phyloP scores from a whole-genome alignment of 1,140 invertebrate species.

The Manduca sexta region DNA sequence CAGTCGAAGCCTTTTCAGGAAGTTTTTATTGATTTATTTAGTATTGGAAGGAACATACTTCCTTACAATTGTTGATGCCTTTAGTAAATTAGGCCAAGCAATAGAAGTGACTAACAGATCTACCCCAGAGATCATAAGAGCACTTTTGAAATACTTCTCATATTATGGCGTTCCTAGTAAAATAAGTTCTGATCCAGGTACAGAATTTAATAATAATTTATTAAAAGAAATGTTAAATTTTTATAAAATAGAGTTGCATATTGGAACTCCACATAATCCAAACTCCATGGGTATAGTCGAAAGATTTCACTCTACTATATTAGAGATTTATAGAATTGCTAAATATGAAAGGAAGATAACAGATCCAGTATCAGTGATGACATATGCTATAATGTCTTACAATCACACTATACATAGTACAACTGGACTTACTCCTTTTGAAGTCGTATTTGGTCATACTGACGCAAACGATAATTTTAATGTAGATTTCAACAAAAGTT shows the following conservation, averaged over 20 bases:
- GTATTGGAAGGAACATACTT: constrained; percentile 14
- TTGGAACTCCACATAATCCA: constrained; percentile 21
- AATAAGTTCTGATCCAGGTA: constrained; percentile 11
- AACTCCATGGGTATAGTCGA: constrained; percentile 23
- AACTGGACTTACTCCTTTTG: constrained; percentile 24
- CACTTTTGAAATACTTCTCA: constrained; percentile 23
- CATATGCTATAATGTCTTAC: constrained; percentile 26
- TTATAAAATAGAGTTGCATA: constrained; percentile 20
- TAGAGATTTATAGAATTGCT: constrained; percentile 25
- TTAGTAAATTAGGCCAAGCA: constrained; percentile 25
- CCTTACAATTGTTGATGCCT: constrained; percentile 17
- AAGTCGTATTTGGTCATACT: constrained; percentile 32
- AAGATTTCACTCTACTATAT: constrained; percentile 25
- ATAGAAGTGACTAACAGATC: constrained; percentile 13
- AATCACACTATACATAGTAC: constrained; percentile 24
- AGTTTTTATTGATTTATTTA: constrained; percentile 16
- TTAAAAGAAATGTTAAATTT: constrained; percentile 14
- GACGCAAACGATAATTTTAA: constrained; percentile 17
- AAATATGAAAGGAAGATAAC: constrained; percentile 15
- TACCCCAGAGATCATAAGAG: constrained; percentile 20
- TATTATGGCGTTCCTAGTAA: constrained; percentile 10
- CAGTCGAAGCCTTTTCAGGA: constrained; percentile 13
- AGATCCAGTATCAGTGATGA: constrained; percentile 17
- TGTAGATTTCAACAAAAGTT: constrained; percentile 14
- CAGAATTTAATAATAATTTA: constrained; percentile 19